Evolutionary conservation across 2,797 vertebrate species (phyloP), one percentile per base, ranked within the genome.

Genomic region (Tarsius wallacei): DNA sequence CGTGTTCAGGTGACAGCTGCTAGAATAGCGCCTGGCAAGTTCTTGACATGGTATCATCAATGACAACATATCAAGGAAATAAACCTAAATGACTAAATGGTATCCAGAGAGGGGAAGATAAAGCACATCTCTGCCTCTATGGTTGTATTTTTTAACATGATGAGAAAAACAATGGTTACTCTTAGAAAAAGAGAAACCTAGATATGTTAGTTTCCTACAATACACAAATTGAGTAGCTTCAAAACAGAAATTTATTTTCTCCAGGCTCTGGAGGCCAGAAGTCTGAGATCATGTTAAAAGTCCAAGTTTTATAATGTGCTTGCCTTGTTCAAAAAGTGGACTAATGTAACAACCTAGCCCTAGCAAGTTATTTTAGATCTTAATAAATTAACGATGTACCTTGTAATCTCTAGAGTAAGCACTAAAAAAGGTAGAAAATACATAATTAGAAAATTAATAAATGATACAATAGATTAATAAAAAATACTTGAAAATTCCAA

Each of bases 51-150:
- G 0, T 90, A 59, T 92, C 84, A 95, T 55, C 8, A 47, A 33
- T 31, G 86, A 90, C 24, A 51, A n/a, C 11, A 0, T 31, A 77
- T 81, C 77, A 68, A 81, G 42, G 87, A 91, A 97, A 91, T 76
- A 64, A 87, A n/a, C 12, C 33, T 28, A 28, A 68, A 19, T 36
- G 64, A 76, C 77, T 36, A 59, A 90, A 63, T 19, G 7, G 47
- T 8, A 24, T 22, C 24, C 61, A 14, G 0, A 15, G n/a, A n/a
- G 2, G 24, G n/a, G 64, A 13, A 55, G 70, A 63, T 63, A 42
- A 36, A 21, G 16, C 42, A 33, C 3, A 33, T 42, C 36, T 83
- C 49, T 91, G 84, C 24, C 84, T 76, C 26, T 15, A 8, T 10
- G 24, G 24, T 28, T 36, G 49, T 6, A 55, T 42, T 74, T n/a